A percentile compares a stretch with the other conserved stretches of the same genome.
phyloP scores from a whole-genome alignment of 1,140 invertebrate genomes.

The Neotoxoptera formosana region DNA sequence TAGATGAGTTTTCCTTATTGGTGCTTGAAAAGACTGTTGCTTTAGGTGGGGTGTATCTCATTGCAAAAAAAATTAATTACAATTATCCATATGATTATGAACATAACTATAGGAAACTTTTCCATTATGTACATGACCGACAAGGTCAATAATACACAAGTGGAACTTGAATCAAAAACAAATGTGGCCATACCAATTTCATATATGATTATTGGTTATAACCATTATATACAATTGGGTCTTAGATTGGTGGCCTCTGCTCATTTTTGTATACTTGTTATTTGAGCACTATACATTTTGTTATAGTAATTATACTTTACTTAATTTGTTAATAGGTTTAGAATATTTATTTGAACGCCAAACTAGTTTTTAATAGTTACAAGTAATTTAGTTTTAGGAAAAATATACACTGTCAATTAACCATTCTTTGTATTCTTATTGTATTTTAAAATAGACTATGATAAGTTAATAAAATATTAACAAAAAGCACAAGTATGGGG shows the following conservation, averaged over 20 bases:
- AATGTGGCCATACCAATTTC: background rate
- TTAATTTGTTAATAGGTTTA: constrained; percentile 1
- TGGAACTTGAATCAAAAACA: constrained; percentile 17
- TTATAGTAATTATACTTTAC: background rate
- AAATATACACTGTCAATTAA: constrained; percentile 18
- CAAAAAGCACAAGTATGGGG: constrained; percentile 1
- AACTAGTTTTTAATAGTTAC: background rate
- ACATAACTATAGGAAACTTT: constrained; percentile 67
- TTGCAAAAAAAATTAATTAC: constrained; percentile 69
- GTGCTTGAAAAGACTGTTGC: constrained; percentile 72
- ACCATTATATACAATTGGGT: background rate
- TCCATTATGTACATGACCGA: constrained; percentile 63
- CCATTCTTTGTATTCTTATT: background rate
- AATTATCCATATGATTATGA: constrained; percentile 67
- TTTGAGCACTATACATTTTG: background rate
- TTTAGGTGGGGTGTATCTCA: constrained; percentile 78
- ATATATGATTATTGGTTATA: background rate
- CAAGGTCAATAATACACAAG: background rate
- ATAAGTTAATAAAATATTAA: background rate
- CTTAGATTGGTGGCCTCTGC: background rate
- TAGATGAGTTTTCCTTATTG: constrained; percentile 68
- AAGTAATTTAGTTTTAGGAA: background rate
- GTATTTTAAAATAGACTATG: background rate
- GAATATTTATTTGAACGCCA: background rate
- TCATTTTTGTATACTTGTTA: constrained; percentile 39